Evolutionary conservation across 2,797 vertebrate species (phyloP).

Genomic region (Pseudochromis fuscus): DNA sequence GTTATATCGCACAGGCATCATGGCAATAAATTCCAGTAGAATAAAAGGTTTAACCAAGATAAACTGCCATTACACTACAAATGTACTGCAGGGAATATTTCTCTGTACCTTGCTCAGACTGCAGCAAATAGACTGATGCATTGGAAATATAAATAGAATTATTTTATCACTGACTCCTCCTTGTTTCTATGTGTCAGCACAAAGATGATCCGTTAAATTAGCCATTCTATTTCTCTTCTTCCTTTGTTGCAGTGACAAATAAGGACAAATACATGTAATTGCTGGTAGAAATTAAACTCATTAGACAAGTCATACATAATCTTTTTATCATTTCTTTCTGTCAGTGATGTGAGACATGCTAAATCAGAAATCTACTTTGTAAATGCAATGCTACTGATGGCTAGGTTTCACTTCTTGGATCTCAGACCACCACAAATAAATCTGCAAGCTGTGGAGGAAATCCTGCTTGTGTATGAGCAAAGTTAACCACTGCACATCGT

Average conservation of each 20-base stretch:
- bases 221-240: neutral
- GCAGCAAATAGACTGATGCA: conserved; percentile 2
- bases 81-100: conserved; percentile 5
- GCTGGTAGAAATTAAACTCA: too few relatives aligned
- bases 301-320: too few relatives aligned
- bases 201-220: neutral
- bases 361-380: neutral
- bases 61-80: conserved; percentile 24
- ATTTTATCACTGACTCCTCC: conserved; percentile 6
- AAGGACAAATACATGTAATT: neutral
- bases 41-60: conserved; percentile 17
- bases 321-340: too few relatives aligned
- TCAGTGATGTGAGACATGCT: too few relatives aligned
- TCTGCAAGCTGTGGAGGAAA: neutral
- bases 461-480: neutral
- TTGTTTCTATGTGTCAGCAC: neutral
- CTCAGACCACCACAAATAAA: neutral
- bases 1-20: conserved; percentile 10
- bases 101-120: conserved; percentile 4
- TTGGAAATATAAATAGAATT: conserved; percentile 22
- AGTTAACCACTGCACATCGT: neutral
- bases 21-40: conserved; percentile 22
- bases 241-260: neutral
- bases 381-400: neutral
- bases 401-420: neutral